Conservation (phyloP, 2,113 vertebrate genomes). For the Tenebrosternarchus preto region DNA sequence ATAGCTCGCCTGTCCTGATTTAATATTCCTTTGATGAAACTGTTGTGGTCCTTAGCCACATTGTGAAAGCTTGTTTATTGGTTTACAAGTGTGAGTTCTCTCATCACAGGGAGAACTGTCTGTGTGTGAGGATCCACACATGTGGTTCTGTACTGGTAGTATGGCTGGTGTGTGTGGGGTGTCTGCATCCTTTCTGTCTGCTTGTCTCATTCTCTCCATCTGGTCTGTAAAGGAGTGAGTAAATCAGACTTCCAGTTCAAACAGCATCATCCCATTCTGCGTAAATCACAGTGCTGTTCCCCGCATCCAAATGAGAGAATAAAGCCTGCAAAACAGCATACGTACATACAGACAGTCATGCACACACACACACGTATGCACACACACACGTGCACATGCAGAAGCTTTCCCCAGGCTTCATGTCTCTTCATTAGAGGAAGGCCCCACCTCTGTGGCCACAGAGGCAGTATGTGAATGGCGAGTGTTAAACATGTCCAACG, state of each 20-base stretch:
- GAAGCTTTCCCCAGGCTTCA: no score
- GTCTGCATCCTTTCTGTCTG: no score
- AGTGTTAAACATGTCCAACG: no score
- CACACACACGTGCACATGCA: not conserved
- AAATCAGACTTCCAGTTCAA: conserved; percentile 56
- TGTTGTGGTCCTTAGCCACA: not conserved
- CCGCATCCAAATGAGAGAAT: not conserved
- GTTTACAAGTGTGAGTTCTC: no score
- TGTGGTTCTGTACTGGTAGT: no score
- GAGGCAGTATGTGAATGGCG: no score
- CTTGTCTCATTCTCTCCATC: conserved; percentile 44
- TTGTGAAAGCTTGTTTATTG: not conserved
- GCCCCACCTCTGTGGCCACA: no score
- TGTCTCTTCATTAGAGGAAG: no score
- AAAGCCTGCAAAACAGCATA: not conserved
- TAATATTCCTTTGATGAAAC: not conserved
- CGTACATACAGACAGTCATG: not conserved
- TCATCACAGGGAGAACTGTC: no score
- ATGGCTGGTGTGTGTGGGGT: no score
- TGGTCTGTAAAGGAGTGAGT: conserved; percentile 48
- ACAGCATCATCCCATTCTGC: conserved; percentile 25
- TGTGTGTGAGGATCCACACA: no score
- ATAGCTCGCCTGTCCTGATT: not conserved
- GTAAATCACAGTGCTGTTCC: conserved; percentile 14
- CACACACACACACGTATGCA: not conserved